Evolutionary conservation across 2,888 invertebrate genomes (phyloP), one percentile per base, ranked within the genome.

Genomic region (Pseudoips prasinana): DNA sequence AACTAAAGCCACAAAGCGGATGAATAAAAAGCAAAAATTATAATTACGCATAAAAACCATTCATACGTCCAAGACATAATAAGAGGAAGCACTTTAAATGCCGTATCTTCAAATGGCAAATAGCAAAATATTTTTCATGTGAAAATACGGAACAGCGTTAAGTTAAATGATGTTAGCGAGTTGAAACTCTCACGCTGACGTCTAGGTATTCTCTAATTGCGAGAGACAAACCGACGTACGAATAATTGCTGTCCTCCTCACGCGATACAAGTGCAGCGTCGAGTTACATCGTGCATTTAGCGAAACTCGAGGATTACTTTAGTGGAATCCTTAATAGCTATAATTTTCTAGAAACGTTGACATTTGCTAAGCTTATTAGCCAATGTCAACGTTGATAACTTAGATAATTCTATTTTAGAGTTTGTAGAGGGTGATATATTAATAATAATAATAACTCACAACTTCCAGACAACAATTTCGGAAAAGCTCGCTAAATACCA

Each of bases 191-290:
- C 81, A 81, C 62, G 61, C 59, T 54, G 63, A 51, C 55, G 59
- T 47, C 67, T 70, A 73, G 70, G 69, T 71, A 77, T 79, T 58
- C 62, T 73, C 64, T 77, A 75, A 79, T 78, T 77, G 69, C 73
- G 39, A 47, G 51, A 57, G 60, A 60, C 58, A 57, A 62, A 62
- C 49, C 42, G 47, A 33, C 19, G 35, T 48, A 42, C 37, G 41
- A 57, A 54, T 66, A 68, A 66, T 68, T 64, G 68, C 53, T 38
- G 46, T 41, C 38, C 39, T 48, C 37, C 52, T 53, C 63, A 57
- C 56, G 58, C 60, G 45, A 58, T 39, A 43, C 49, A 48, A 30
- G 53, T 40, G 45, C 49, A 48, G 29, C 39, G 40, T 49, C 51
- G n/a, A 51, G 35, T 47, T 41, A 44, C 55, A 45, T n/a, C n/a